These are phyloP conservation scores for Xenus cinereus DNA, from an alignment of 2,113 vertebrate species.

Conservation along the genomic window DNA sequence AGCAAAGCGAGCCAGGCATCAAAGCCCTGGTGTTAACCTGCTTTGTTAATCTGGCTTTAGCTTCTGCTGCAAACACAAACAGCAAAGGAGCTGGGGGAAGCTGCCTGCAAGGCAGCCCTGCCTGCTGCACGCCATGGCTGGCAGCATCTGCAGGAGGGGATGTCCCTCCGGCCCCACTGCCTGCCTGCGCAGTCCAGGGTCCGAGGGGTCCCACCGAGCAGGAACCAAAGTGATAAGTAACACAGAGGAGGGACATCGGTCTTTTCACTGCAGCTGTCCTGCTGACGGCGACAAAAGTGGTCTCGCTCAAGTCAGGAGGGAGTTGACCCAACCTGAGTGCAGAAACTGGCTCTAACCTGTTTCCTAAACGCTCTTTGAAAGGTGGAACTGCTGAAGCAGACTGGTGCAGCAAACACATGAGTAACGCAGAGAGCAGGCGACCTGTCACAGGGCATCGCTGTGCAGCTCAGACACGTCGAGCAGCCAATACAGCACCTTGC, in stretches of 20 bases:
- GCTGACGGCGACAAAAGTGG: neutral
- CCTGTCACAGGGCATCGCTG: neutral
- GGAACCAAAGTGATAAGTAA: neutral
- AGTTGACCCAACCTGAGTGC: neutral
- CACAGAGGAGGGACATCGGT: neutral
- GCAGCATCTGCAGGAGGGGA: rapidly evolving
- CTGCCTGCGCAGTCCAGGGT: neutral
- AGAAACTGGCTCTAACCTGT: neutral
- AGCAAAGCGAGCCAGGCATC: neutral
- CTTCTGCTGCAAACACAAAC: neutral
- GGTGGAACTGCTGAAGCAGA: neutral
- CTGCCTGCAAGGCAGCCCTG: neutral
- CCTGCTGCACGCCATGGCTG: neutral
- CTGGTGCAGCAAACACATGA: neutral
- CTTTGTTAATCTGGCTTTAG: neutral
- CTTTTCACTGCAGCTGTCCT: neutral
- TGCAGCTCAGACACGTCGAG: neutral
- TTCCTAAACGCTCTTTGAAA: neutral
- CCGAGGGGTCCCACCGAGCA: neutral
- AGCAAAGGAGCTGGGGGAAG: neutral
- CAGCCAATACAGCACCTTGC: neutral
- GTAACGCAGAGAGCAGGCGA: neutral
- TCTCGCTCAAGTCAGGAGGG: neutral
- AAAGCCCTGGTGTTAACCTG: neutral
- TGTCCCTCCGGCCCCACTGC: rapidly evolving